Percentiles rank a stretch among this genome's conserved stretches.
phyloP scores from a whole-genome alignment of 2,797 vertebrate genomes.

The Limnodromus scolopaceus region DNA sequence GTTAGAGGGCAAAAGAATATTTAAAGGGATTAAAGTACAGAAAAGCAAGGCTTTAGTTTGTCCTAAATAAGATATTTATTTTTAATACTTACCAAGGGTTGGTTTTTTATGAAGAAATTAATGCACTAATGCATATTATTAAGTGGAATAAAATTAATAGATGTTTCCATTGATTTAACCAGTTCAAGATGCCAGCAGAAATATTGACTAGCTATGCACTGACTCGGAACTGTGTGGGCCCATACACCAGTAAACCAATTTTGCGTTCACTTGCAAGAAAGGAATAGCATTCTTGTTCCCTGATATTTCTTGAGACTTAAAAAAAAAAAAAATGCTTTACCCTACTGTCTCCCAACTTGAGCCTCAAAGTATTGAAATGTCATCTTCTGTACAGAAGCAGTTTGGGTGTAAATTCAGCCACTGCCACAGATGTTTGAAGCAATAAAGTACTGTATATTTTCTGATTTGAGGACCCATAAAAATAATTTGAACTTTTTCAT shows the following conservation, averaged over 20 bases:
- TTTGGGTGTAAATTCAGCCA: constrained; percentile 32
- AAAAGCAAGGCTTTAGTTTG: constrained; percentile 72
- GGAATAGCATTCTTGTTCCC: constrained; percentile 40
- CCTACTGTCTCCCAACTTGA: not conserved
- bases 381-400: not conserved
- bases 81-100: constrained; percentile 69
- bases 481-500: not conserved
- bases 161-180: constrained; percentile 59
- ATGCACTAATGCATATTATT: constrained; percentile 74
- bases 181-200: constrained; percentile 74
- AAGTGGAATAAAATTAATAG: constrained; percentile 49
- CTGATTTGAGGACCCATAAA: constrained; percentile 29
- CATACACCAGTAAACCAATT: constrained; percentile 36
- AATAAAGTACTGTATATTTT: constrained; percentile 66
- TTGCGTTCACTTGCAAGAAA: constrained; percentile 48
- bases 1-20: constrained; percentile 76
- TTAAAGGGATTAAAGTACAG: constrained; percentile 74
- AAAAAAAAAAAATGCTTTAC: not conserved
- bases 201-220: constrained; percentile 77
- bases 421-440: constrained; percentile 62
- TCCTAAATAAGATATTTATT: constrained; percentile 74
- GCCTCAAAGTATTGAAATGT: constrained; percentile 12
- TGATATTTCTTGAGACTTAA: constrained; percentile 39
- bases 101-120: constrained; percentile 67
- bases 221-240: constrained; percentile 55